Evolutionary conservation across 2,113 vertebrate genomes (phyloP).

Genomic region (Pagrus major): DNA sequence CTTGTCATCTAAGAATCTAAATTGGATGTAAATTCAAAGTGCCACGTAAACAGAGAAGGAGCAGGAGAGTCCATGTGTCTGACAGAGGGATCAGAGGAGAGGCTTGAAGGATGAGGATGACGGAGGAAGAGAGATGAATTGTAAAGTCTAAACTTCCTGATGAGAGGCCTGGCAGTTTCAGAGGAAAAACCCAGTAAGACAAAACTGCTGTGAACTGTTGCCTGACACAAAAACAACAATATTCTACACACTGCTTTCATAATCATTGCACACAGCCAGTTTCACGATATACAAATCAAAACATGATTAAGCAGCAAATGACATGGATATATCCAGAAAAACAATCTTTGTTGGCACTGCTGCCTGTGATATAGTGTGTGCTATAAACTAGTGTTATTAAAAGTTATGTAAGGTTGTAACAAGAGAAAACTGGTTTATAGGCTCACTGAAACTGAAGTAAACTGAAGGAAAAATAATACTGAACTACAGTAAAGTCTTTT

Average conservation of each 20-base stretch:
- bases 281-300: conserved; percentile 13
- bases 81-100: conserved; percentile 15
- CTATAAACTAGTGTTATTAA: neutral
- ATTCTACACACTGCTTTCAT: neutral
- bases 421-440: conserved; percentile 4
- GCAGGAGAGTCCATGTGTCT: conserved; percentile 16
- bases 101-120: neutral
- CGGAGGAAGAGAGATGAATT: conserved; percentile 2
- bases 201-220: conserved; percentile 11
- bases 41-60: neutral
- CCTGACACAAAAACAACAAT: conserved; percentile 10
- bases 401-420: conserved; percentile 4
- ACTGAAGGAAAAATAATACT: neutral
- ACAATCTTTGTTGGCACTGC: neutral
- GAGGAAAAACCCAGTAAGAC: conserved; percentile 14
- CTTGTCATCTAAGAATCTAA: conserved; percentile 11
- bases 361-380: neutral
- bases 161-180: conserved; percentile 29
- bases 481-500: neutral
- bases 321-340: neutral
- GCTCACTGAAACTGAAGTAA: neutral
- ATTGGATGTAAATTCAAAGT: conserved; percentile 27
- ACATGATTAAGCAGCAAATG: neutral
- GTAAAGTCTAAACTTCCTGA: conserved; percentile 24
- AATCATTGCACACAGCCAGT: neutral